Base-by-base conservation (phyloP, 2,113 vertebrate genomes). In the Tetrao urogallus region DNA sequence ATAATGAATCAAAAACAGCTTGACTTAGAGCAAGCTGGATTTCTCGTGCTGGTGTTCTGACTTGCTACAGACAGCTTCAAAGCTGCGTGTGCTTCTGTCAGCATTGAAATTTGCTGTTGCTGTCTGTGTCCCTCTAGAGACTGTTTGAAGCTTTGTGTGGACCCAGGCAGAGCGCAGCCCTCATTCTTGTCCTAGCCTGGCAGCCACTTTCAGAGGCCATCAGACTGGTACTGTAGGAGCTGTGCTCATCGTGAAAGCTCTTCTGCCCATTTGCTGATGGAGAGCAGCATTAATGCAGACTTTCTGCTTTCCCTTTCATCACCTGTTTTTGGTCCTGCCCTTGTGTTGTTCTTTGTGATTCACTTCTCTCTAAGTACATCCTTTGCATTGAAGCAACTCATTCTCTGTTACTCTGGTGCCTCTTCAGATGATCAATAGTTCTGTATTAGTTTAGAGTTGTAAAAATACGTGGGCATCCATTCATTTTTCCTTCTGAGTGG, bases 1-100 rank as follows among this genome's bases (percentile, higher is more conserved):
- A 95, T 96, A 95, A 96, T 95, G 63, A 92, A 96, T 96, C 76
- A 93, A 94, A 88, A 91, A 0, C 4, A 2, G 57, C 82, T 77
- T 86, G 82, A 87, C 66, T 66, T 86, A 47, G 54, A 94, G 72
- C 50, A 81, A 77, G 78, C 43, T 74, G 52, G 21, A 65, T 94
- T 95, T 91, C 76, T 85, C 28, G 58, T 88, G 73, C 95, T 93
- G 95, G 86, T 91, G 84, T 94, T 95, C 57, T 34, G 89, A 90
- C 47, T 84, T 73, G 40, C 42, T 70, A 14, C 56, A 93, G 81
- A 45, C 22, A 69, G 69, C 77, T 94, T 93, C 88, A 96, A 84
- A 86, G 78, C 78, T 72, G 17, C 0, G 0, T 72, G 36, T 72
- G 67, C 82, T 89, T 88, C 82, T 83, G 52, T 90, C 76, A 83